These are phyloP conservation scores for Athrips mouffetella DNA, from an alignment of 2,888 invertebrate genomes.

Conservation along the genomic window DNA sequence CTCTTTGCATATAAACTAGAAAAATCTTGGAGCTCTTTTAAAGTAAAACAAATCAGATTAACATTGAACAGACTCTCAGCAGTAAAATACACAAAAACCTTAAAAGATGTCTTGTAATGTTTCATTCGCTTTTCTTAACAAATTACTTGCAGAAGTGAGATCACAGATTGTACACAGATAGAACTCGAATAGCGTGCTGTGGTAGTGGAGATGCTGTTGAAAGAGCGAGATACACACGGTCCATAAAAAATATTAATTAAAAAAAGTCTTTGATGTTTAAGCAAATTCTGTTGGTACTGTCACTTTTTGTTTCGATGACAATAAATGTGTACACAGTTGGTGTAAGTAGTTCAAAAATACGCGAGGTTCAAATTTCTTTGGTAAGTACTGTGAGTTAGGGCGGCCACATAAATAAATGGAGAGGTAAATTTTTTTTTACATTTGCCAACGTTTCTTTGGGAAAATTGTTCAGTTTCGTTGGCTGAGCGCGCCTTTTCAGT, in stretches of 20 bases:
- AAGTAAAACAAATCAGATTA: conserved; percentile 8
- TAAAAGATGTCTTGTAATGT: not conserved
- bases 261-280: not conserved
- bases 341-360: too few species aligned
- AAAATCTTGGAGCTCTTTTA: conserved; percentile 17
- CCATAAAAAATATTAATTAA: not conserved
- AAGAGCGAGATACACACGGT: conserved; percentile 9
- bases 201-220: conserved; percentile 21
- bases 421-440: too few species aligned
- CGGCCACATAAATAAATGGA: too few species aligned
- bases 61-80: not conserved
- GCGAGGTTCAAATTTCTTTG: too few species aligned
- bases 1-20: conserved; percentile 16
- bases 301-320: too few species aligned
- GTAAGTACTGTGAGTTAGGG: too few species aligned
- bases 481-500: too few species aligned
- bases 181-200: conserved; percentile 38
- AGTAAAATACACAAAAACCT: not conserved
- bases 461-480: too few species aligned
- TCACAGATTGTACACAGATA: conserved; percentile 22
- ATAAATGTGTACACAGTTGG: too few species aligned
- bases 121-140: conserved; percentile 2
- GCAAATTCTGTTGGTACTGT: not conserved
- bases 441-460: too few species aligned
- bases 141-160: not conserved